These are phyloP conservation scores for Halocaridina rubra DNA, from an alignment of 2,888 invertebrate species.

Conservation along the genomic window DNA sequence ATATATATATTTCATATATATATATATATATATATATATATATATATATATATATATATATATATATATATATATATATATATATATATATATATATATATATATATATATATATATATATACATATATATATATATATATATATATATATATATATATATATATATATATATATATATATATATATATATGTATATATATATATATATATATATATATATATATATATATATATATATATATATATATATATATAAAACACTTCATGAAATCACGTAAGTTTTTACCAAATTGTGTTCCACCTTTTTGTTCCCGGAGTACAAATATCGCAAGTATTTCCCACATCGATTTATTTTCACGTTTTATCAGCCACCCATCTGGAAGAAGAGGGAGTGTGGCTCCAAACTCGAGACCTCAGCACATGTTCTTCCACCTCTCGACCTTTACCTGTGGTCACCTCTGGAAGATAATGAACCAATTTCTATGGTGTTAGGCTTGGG, in stretches of 20 bases:
- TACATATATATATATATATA: background rate
- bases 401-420: too few relatives aligned
- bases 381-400: too few relatives aligned
- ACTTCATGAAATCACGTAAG: background rate
- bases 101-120: background rate
- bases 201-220: background rate
- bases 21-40: background rate
- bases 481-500: too few relatives aligned
- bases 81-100: conserved; percentile 1
- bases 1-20: background rate
- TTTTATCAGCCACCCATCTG: too few relatives aligned
- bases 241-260: background rate
- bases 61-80: background rate
- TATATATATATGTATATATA: background rate
- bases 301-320: too few relatives aligned
- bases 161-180: conserved; percentile 9
- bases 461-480: too few relatives aligned
- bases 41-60: background rate
- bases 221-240: background rate
- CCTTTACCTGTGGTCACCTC: too few relatives aligned
- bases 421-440: too few relatives aligned
- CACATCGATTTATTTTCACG: too few relatives aligned
- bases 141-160: conserved; percentile 5
- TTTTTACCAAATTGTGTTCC: too few relatives aligned
- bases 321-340: too few relatives aligned